Conservation (phyloP, 2,797 vertebrate species). For the Oreortyx pictus region DNA sequence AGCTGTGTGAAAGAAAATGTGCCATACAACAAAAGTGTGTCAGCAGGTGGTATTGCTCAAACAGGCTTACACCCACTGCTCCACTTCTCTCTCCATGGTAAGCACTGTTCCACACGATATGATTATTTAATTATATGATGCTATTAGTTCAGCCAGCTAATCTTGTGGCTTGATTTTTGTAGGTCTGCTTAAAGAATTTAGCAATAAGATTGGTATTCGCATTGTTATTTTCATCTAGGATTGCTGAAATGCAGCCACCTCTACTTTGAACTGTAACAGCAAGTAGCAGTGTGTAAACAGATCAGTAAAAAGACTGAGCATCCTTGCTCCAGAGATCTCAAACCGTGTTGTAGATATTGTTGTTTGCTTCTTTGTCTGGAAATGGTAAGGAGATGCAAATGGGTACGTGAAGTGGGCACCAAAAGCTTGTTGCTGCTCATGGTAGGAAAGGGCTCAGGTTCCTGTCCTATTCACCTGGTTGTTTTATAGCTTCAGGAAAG, state of each 20-base stretch:
- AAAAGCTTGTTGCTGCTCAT: background rate
- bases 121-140: background rate
- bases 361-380: background rate
- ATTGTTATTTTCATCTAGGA: background rate
- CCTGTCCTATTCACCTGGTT: background rate
- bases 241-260: background rate
- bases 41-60: background rate
- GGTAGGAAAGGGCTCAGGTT: background rate
- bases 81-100: background rate
- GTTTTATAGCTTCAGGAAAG: background rate
- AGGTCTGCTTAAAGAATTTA: background rate
- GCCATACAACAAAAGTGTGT: background rate
- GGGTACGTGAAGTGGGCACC: background rate
- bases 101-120: background rate
- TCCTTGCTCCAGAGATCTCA: background rate
- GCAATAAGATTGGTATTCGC: background rate
- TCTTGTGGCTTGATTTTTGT: slow-evolving; percentile 7
- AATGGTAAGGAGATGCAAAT: background rate
- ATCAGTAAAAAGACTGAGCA: background rate
- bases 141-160: slow-evolving; percentile 8
- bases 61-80: background rate
- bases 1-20: background rate
- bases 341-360: background rate
- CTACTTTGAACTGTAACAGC: background rate
- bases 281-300: background rate